These are phyloP conservation scores for Chloroceryle amazona DNA, from an alignment of 2,797 vertebrate genomes.

Conservation along the genomic window DNA sequence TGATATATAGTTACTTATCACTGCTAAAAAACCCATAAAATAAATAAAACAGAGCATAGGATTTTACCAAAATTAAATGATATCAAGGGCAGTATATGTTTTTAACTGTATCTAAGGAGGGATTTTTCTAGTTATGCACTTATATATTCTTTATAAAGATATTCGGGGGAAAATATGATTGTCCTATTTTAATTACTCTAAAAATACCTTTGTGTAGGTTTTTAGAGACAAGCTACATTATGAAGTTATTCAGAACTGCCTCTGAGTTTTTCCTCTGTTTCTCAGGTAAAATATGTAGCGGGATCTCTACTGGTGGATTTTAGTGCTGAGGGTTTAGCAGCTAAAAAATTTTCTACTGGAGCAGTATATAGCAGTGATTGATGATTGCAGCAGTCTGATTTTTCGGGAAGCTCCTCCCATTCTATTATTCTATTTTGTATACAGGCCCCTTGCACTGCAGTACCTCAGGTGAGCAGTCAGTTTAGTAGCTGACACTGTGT, in stretches of 20 bases:
- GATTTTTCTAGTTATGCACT: slow-evolving; percentile 82
- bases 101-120: slow-evolving; percentile 77
- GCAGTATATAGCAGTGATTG: slow-evolving; percentile 9
- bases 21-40: slow-evolving; percentile 24
- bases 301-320: slow-evolving; percentile 26
- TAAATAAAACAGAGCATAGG: slow-evolving; percentile 54
- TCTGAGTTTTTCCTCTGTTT: slow-evolving; percentile 70
- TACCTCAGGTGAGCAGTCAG: slow-evolving; percentile 30
- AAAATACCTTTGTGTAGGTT: slow-evolving; percentile 63
- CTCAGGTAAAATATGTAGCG: slow-evolving; percentile 63
- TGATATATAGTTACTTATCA: slow-evolving; percentile 67
- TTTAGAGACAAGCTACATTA: slow-evolving; percentile 57
- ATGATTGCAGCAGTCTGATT: not conserved
- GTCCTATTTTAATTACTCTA: slow-evolving; percentile 69
- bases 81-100: slow-evolving; percentile 68
- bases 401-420: not conserved
- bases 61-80: slow-evolving; percentile 72
- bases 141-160: slow-evolving; percentile 81
- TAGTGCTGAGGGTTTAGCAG: slow-evolving; percentile 28
- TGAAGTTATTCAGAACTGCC: slow-evolving; percentile 40
- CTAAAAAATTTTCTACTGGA: not conserved
- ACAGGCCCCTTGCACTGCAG: slow-evolving; percentile 49
- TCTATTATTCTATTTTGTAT: not conserved
- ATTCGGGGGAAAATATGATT: slow-evolving; percentile 57
- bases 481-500: not conserved